These are phyloP conservation scores for Diachrysia chrysitis DNA, from an alignment of 2,888 invertebrate species.

Conservation along the genomic window DNA sequence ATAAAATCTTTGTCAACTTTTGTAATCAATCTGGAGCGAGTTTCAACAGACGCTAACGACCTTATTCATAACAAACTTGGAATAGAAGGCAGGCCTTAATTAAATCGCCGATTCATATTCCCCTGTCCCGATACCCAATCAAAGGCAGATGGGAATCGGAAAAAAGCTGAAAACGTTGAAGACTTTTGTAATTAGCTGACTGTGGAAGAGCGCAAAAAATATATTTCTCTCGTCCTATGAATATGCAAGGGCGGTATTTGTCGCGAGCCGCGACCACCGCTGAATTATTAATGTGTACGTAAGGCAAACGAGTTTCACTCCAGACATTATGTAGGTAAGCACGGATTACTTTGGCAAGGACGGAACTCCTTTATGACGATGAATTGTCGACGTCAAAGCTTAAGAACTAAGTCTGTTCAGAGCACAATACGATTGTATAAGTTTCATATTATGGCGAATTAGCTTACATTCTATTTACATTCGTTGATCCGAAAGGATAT, in stretches of 20 bases:
- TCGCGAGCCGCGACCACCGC: conserved; percentile 50
- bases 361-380: conserved; percentile 49
- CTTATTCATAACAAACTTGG: conserved; percentile 60
- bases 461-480: conserved; percentile 21
- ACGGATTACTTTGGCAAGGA: conserved; percentile 52
- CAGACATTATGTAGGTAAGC: conserved; percentile 54
- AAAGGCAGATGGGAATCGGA: conserved; percentile 59
- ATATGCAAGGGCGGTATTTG: conserved; percentile 63
- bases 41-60: conserved; percentile 58
- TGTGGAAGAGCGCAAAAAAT: conserved; percentile 56
- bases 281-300: conserved; percentile 74
- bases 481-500: conserved; percentile 27
- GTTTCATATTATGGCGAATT: conserved; percentile 49
- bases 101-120: conserved; percentile 75
- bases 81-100: conserved; percentile 64
- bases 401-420: conserved; percentile 34
- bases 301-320: conserved; percentile 56
- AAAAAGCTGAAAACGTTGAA: conserved; percentile 71
- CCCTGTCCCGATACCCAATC: conserved; percentile 64
- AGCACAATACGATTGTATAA: conserved; percentile 53
- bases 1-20: conserved; percentile 63
- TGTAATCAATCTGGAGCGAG: conserved; percentile 60
- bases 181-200: conserved; percentile 68
- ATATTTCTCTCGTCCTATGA: conserved; percentile 61
- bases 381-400: conserved; percentile 50